Conservation (phyloP, 1,140 invertebrate genomes). For the Linepithema humile region DNA sequence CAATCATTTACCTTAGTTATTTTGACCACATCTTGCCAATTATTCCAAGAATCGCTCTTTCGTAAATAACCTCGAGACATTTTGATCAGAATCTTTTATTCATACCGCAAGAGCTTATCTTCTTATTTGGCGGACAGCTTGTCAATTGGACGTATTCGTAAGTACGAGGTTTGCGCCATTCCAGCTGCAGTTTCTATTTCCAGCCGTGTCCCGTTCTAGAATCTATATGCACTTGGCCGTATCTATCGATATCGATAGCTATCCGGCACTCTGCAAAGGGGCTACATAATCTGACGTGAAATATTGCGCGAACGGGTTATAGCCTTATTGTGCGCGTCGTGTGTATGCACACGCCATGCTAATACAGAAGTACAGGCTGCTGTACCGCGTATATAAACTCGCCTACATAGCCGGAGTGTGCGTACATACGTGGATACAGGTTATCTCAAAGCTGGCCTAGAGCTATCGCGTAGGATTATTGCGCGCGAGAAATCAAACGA, state of each 20-base stretch:
- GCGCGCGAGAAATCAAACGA: slow-evolving; percentile 33
- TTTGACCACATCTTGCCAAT: background rate
- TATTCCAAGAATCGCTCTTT: background rate
- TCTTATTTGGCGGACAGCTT: background rate
- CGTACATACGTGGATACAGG: slow-evolving; percentile 24
- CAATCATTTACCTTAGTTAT: background rate
- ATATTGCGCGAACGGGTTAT: slow-evolving; percentile 68
- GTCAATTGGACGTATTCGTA: slow-evolving; percentile 1
- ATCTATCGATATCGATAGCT: slow-evolving; percentile 64
- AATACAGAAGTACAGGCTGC: slow-evolving; percentile 30
- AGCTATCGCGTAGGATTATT: slow-evolving; percentile 46
- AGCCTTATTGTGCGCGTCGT: slow-evolving; percentile 41
- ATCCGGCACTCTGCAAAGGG: slow-evolving; percentile 58
- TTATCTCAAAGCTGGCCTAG: slow-evolving; percentile 49
- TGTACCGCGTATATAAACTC: slow-evolving; percentile 39
- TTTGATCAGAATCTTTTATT: background rate
- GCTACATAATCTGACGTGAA: slow-evolving; percentile 71
- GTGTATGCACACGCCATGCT: background rate
- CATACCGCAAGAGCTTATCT: background rate
- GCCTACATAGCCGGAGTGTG: slow-evolving; percentile 15
- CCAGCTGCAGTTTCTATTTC: slow-evolving; percentile 62
- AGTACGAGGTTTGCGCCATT: background rate
- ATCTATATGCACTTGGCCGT: slow-evolving; percentile 37
- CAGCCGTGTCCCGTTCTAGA: slow-evolving; percentile 30
- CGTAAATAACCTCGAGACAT: background rate